Base-by-base conservation (phyloP, 2,113 vertebrate genomes). In the Laterallus jamaicensis region DNA sequence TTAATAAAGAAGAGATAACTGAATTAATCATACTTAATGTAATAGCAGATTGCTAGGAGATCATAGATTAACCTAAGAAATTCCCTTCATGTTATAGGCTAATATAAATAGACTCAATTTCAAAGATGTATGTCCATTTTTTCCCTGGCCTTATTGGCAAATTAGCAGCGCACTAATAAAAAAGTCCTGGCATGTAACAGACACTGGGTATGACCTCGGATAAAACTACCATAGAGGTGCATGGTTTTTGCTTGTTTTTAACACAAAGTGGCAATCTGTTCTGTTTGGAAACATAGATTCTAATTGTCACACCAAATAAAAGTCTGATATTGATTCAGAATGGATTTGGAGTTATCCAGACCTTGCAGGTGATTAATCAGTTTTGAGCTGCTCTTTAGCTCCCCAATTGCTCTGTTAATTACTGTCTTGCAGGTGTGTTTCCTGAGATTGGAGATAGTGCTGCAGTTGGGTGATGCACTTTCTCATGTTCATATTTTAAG, bases 1-100 rank as follows among this genome's bases (percentile, higher is more conserved):
- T 91, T 93, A 93, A 94, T 93, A 83, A 91, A 93, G 59, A 81
- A 64, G 39, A 92, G 28, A 87, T 64, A 94, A 81, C 70, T 37
- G 42, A 89, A 94, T 92, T 90, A 88, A 88, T 94, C 76, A 83
- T 56, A 55, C 20, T 93, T 86, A 70, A 42, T 78, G 21, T 80
- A 84, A 81, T 11, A 81, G 35, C 8, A 93, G 39, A 92, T 93
- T 58, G 37, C 54, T 67, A 42, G 42, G 17, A 80, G 32, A 13
- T 54, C 71, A 52, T 67, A 77, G 75, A 86, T 88, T 67, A 88
- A 21, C 29, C 63, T 77, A 70, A 68, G 42, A 85, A 63, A 75
- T 81, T 84, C 28, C 20, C 35, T 60, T 80, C 22, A 4, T 70
- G 37, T 78, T 91, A 73, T 10, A 74, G 75, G 59, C 22, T 88